Base-by-base conservation (phyloP, 2,113 vertebrate species). In the Odontesthes bonariensis region DNA sequence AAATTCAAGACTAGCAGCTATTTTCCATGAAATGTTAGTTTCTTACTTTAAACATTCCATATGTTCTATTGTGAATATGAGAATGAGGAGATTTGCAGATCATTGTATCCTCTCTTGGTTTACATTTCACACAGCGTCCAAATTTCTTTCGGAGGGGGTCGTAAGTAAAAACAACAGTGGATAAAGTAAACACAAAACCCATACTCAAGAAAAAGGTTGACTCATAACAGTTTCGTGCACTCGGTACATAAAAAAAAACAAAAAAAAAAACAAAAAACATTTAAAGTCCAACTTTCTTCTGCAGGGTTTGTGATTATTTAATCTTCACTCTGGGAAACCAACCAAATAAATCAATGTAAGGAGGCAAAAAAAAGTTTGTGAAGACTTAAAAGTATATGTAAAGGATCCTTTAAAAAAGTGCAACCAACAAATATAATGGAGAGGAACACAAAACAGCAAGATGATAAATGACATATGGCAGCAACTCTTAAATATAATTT, bases 341-440 rank as follows among this genome's bases (percentile, higher is more conserved):
- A 46, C 68, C 40, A 69, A 75, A 56, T 8, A 73, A 69, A 27
- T 27, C 27, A 27, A 20, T 68, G 71, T 16, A 38, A 44, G 6
- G 16, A 47, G 32, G 47, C 6, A 58, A 17, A 40, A 49, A 27
- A 38, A 74, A 23, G 31, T 40, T 35, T 17, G 54, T 44, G 23
- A 31, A 54, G 16, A 54, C 61, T 77, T 0, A 13, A 83, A 81
- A 66, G 53, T 60, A 32, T 67, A 52, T 81, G 65, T 64, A 13
- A 69, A 27, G 53, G 47, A 14, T 86, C 38, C 57, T 75, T 65
- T 58, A 66, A 73, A 79, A 12, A 83, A 73, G 19, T 44, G 12
- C 12, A 65, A 80, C 75, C 70, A 87, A 75, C 62, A 75, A 77
- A 86, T 44, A 83, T 75, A 63, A 91, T 80, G 68, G 79, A 73